These are phyloP conservation scores for Caerostris darwini DNA, from an alignment of 1,140 invertebrate species.

Conservation along the genomic window DNA sequence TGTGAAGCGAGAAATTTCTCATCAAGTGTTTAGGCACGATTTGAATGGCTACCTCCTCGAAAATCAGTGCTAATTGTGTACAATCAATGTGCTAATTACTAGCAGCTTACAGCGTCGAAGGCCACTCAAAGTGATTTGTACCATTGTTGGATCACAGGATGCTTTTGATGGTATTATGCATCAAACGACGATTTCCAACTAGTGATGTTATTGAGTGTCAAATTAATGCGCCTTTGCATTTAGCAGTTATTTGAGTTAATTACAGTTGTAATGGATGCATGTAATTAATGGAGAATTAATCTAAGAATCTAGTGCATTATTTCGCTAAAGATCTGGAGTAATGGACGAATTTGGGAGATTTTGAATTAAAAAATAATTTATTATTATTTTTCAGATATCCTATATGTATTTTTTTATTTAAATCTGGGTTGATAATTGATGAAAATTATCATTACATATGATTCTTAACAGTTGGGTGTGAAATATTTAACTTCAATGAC, in stretches of 20 bases:
- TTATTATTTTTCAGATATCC: too few species aligned
- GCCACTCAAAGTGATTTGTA: slow-evolving; percentile 39
- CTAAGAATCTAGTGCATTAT: neutral
- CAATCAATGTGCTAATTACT: slow-evolving; percentile 36
- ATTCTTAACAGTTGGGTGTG: too few species aligned
- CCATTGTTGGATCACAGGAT: slow-evolving; percentile 14
- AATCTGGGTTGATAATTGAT: too few species aligned
- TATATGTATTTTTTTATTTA: too few species aligned
- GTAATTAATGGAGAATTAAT: slow-evolving; percentile 48
- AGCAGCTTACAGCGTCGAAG: neutral
- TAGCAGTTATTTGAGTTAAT: slow-evolving; percentile 41
- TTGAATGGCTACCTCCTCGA: neutral
- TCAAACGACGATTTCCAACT: slow-evolving; percentile 18
- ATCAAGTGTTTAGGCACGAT: slow-evolving; percentile 2
- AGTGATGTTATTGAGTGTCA: slow-evolving; percentile 41
- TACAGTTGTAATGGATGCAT: slow-evolving; percentile 25
- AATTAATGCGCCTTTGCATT: slow-evolving; percentile 44
- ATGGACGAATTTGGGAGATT: too few species aligned
- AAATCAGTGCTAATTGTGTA: slow-evolving; percentile 24
- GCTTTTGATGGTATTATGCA: slow-evolving; percentile 9
- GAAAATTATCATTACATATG: too few species aligned
- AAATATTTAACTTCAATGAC: too few species aligned
- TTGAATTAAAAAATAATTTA: too few species aligned
- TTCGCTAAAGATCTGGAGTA: neutral
- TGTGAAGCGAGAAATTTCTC: neutral